Base-by-base conservation (phyloP, 2,888 invertebrate genomes). In the Eurytoma adleriae region DNA sequence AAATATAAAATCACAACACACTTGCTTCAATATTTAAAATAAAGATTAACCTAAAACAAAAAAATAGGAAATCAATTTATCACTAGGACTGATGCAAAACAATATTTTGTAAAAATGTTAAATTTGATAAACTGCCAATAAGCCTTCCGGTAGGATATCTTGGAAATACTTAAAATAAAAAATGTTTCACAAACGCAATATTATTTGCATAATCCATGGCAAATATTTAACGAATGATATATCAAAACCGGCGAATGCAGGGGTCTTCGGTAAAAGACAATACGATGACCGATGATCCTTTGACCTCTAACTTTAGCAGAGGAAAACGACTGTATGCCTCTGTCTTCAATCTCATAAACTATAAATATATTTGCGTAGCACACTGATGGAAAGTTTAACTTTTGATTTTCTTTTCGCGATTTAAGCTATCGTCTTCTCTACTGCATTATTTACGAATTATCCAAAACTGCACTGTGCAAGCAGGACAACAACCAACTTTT, bases 221-320 rank as follows among this genome's bases (percentile, higher is more conserved):
- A 10, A 52, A 54, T 48, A 12, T 18, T 73, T 69, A 20, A 68
- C 54, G 57, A 18, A 64, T 57, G 64, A 57, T 64, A 57, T 69
- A 69, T 79, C 67, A 16, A 24, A 54, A 24, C n/a, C 30, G 4
- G 56, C 64, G 59, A 74, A 56, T 69, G 74, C 69, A 79, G 62
- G 69, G 69, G 79, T 74, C 73, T 56, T 40, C 50, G 24, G 14
- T 48, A 27, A 67, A 70, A 64, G 70, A 72, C 78, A 67, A 72
- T 16, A 50, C 69, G 79, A 79, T 79, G 74, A 74, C 66, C 79
- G 79, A 79, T 79, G 79, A 69, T 79, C 69, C 74, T 79, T 70
- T 75, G 79, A 79, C 70, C 79, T 61, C 48, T 56, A 66, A 78
- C 67, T 67, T 79, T 74, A 56, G 57, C 78, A 50, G 24, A 70